Evolutionary conservation across 1,140 invertebrate species (phyloP).

Genomic region (Chironomus striatipennis): DNA sequence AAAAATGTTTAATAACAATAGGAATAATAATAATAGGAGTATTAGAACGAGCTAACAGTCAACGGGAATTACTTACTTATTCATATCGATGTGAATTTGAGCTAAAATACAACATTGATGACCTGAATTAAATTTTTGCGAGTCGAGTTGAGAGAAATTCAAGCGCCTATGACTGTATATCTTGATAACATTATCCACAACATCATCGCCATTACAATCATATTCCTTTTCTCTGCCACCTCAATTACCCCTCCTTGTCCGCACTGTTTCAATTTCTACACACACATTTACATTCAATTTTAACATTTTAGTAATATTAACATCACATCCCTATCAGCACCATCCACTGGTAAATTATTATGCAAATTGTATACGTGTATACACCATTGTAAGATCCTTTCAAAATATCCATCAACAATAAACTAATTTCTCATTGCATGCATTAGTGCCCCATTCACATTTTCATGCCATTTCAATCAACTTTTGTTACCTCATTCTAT

Average conservation of each 20-base stretch:
- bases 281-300: too few relatives aligned
- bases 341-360: neutral
- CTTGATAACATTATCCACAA: neutral
- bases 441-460: neutral
- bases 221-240: neutral
- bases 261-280: neutral
- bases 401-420: slow-evolving; percentile 14
- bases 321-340: too few relatives aligned
- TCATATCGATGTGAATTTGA: neutral
- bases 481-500: neutral
- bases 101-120: neutral
- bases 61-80: slow-evolving; percentile 9
- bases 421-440: slow-evolving; percentile 13
- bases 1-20: slow-evolving; percentile 16
- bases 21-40: neutral
- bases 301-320: too few relatives aligned
- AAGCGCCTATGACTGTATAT: neutral
- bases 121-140: neutral
- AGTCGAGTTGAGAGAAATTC: neutral
- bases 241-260: neutral
- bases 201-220: slow-evolving; percentile 4
- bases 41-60: neutral
- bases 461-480: too few relatives aligned
- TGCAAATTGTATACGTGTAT: slow-evolving; percentile 9
- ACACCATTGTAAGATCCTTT: slow-evolving; percentile 7